Evolutionary conservation across 1,140 invertebrate genomes (phyloP).

Genomic region (Drosophila watanabei): DNA sequence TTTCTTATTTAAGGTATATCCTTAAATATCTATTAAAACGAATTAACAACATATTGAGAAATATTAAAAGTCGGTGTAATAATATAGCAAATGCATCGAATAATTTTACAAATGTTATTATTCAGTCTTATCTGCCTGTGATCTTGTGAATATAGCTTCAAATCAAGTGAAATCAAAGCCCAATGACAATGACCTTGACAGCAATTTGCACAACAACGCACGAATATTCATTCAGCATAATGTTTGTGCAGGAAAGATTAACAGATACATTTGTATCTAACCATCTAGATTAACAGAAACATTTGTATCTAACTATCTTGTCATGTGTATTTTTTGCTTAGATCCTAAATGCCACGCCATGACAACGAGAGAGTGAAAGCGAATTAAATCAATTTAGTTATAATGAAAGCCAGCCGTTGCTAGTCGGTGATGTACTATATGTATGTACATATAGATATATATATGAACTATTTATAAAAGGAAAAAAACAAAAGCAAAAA

Average conservation of each 20-base stretch:
- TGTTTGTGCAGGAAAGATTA: background rate
- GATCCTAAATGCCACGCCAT: constrained; percentile 35
- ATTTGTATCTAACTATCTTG: constrained; percentile 17
- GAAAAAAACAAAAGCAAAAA: constrained; percentile 53
- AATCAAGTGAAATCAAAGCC: constrained; percentile 18
- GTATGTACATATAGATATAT: constrained; percentile 3
- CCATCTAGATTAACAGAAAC: constrained; percentile 23
- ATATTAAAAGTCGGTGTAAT: background rate
- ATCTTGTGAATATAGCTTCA: constrained; percentile 7
- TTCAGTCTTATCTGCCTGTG: constrained; percentile 23
- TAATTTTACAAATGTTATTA: background rate
- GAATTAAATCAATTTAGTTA: constrained; percentile 76
- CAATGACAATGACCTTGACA: constrained; percentile 57
- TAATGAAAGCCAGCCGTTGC: constrained; percentile 17
- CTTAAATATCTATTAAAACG: background rate
- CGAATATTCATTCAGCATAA: constrained; percentile 16
- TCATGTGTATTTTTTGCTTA: constrained; percentile 7
- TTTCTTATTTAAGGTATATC: no score
- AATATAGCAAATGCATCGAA: background rate
- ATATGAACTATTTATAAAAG: constrained; percentile 66
- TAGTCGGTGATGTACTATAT: constrained; percentile 2
- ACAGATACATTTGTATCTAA: constrained; percentile 20
- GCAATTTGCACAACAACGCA: constrained; percentile 44
- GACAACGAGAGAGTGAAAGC: constrained; percentile 74
- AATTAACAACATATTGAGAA: background rate